phyloP scores from a whole-genome alignment of 1,140 invertebrate species.

The Cylas formicarius region DNA sequence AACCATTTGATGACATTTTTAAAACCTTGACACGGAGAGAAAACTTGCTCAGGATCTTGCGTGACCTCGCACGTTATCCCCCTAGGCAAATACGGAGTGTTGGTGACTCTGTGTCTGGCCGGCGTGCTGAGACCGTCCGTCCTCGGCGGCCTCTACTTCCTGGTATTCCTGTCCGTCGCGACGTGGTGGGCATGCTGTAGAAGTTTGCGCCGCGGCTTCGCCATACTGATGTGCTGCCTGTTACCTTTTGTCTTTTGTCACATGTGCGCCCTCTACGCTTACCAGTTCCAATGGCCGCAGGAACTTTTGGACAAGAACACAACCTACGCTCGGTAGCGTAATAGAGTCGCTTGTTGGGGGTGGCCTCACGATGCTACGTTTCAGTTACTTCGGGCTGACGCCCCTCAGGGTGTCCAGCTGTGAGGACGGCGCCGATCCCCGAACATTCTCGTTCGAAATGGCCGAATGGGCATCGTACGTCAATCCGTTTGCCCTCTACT shows the following conservation, averaged over 20 bases:
- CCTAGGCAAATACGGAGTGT: conserved; percentile 62
- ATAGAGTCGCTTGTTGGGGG: conserved; percentile 12
- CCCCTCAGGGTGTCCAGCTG: conserved; percentile 50
- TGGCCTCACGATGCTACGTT: conserved; percentile 22
- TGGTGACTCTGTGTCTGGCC: conserved; percentile 67
- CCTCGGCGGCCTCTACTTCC: conserved; percentile 75
- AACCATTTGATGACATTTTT: no score
- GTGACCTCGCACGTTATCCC: no score
- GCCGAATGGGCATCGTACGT: conserved; percentile 64
- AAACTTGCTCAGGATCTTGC: no score
- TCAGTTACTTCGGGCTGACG: conserved; percentile 63
- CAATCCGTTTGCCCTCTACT: conserved; percentile 66
- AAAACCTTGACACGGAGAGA: no score
- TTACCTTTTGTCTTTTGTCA: conserved; percentile 71
- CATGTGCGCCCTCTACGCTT: conserved; percentile 68
- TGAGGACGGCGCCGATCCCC: conserved; percentile 47
- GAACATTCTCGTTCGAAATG: conserved; percentile 50
- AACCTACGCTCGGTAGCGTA: conserved; percentile 60
- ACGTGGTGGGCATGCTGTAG: conserved; percentile 85
- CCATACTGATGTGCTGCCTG: conserved; percentile 60
- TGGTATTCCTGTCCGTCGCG: conserved; percentile 74
- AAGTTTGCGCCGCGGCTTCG: conserved; percentile 65
- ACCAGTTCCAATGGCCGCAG: conserved; percentile 81
- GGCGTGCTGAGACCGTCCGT: conserved; percentile 72
- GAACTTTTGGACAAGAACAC: conserved; percentile 61